Percentiles rank a stretch among this genome's conserved stretches.
phyloP scores from a whole-genome alignment of 2,888 invertebrate species.

The Drosophila leonis region DNA sequence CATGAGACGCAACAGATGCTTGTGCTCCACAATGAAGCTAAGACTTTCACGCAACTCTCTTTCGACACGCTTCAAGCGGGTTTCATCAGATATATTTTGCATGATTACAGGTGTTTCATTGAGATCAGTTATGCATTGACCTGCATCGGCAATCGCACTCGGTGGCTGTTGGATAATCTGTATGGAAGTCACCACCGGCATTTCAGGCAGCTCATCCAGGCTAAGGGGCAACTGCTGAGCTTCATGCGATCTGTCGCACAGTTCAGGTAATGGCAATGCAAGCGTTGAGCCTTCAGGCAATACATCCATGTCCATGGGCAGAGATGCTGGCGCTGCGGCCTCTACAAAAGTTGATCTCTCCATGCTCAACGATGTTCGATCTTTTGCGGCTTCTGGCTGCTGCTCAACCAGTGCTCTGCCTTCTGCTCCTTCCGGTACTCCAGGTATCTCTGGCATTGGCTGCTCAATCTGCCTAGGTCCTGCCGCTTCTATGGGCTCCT shows the following conservation, averaged over 20 bases:
- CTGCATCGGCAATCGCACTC: background rate
- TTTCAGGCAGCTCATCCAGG: slow-evolving; percentile 19
- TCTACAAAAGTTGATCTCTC: background rate
- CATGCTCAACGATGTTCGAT: too few species aligned
- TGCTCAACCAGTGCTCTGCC: background rate
- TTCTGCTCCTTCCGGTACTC: background rate
- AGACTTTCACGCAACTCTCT: slow-evolving; percentile 22
- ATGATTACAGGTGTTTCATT: background rate
- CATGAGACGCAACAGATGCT: slow-evolving; percentile 46
- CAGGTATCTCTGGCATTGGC: background rate
- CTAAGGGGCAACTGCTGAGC: background rate
- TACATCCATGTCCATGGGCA: background rate
- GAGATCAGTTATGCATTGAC: background rate
- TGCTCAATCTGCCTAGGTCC: background rate
- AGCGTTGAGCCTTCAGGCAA: background rate
- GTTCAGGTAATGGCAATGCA: background rate
- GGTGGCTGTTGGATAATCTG: slow-evolving; percentile 2
- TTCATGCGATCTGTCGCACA: too few species aligned
- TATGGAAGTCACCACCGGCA: slow-evolving; percentile 33
- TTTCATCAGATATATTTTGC: background rate
- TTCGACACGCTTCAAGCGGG: background rate
- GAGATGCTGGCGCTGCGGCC: background rate
- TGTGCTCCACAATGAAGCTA: slow-evolving; percentile 42
- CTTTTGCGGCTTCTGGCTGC: background rate
- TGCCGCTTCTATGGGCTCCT: background rate